Base-by-base conservation (phyloP, 2,113 vertebrate genomes). In the Protobothrops mucrosquamatus region DNA sequence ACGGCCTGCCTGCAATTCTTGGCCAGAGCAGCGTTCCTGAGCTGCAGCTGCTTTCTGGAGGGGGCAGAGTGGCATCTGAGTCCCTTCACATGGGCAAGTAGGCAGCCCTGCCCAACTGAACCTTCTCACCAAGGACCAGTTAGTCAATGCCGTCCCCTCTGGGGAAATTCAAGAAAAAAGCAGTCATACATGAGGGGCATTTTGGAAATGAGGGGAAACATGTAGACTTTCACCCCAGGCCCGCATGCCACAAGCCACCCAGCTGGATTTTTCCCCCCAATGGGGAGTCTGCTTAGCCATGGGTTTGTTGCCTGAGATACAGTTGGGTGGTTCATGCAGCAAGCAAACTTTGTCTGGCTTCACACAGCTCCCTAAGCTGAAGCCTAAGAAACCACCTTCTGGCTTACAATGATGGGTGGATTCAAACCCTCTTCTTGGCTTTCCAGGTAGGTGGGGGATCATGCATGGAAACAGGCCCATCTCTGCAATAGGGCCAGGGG, bases 381-480 rank as follows among this genome's bases (percentile, higher is more conserved):
- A 39, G 6, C n/a, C 69, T 81, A 9, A 39, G 18, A 10, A 39
- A 9, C 74, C 74, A 3, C 74, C 34, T 22, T 43, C 34, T 81
- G 74, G 34, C 6, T 81, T 22, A 22, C 18, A 22, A 18, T 3
- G 18, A 81, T 81, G 34, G 20, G 34, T 43, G 74, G 34, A 43
- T 9, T 43, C 34, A 43, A 52, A n/a, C 23, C 43, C 20, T 3
- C 52, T 26, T 18, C 12, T 26, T 14, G n/a, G 90, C 69, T 43
- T 54, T 56, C 14, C 10, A 20, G 74, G 18, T 46, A 8, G 74
- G 69, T 29, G 64, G 74, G 12, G 1, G 55, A 11, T 3, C 39
- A 29, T 9, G 51, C 0, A 2, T 24, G 18, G 69, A 85, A 54
- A 26, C 8, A 3, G 3, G 29, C 0, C 3, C 6, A 1, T 7